Evolutionary conservation across 1,140 invertebrate genomes (phyloP), one percentile per base, ranked within the genome.

Genomic region (Anastrepha ludens): DNA sequence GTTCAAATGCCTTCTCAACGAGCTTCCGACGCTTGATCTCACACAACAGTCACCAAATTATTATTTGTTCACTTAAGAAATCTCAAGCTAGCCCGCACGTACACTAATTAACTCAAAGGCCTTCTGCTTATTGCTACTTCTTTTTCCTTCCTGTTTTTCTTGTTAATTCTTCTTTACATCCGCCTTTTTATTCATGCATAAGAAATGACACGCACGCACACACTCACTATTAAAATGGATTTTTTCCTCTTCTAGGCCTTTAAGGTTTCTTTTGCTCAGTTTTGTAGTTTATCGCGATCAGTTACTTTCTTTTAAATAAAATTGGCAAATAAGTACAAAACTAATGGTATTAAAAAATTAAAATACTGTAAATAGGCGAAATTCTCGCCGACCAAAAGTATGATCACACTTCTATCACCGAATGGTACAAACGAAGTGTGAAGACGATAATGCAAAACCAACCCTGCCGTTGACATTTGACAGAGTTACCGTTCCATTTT

Each of bases 191-290:
- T 58, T 58, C 6, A 29, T 29, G 20, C 81, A 85, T 4, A 15
- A 13, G 58, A 85, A 58, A 17, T 85, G 81, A 85, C 81, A 85
- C 81, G 81, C 81, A 85, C n/a, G 81, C 81, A 85, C n/a, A 50
- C 81, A 85, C 81, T 4, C 17, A 85, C 7, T 15, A 58, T 55
- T 39, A 20, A 41, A 29, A 74, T 39, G 11, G 11, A 41, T 39
- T 7, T 58, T 58, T 85, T 58, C 58, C 9, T 29, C 44, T 85
- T 39, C n/a, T 17, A 11, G 20, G 11, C 44, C 2, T 85, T 85
- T 58, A 74, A 74, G 11, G 6, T 55, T 11, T 55, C 50, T 55
- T 55, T 11, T 8, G 50, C 17, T 74, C 4, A 74, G 39, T 47
- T 44, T 39, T 58, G 20, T 85, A 29, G 2, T 13, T 58, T 85